Conservation (phyloP, 2,797 vertebrate genomes). For the Parambassis ranga region DNA sequence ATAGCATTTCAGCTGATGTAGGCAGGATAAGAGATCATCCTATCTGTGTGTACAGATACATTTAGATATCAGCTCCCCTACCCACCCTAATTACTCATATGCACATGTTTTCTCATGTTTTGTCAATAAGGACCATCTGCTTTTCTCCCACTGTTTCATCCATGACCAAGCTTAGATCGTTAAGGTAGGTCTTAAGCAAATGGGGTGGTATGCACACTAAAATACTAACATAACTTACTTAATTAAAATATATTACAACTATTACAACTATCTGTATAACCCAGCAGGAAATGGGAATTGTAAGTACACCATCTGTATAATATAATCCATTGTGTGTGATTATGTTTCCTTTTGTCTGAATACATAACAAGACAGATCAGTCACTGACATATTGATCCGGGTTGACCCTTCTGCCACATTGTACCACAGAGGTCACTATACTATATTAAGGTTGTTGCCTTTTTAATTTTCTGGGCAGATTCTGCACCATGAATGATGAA, state of each 20-base stretch:
- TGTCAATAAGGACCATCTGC: no score
- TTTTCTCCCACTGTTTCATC: neutral
- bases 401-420: constrained; percentile 30
- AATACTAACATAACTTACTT: no score
- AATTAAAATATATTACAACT: no score
- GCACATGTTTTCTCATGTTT: neutral
- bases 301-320: neutral
- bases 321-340: neutral
- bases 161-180: no score
- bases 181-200: no score
- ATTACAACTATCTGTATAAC: no score
- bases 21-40: constrained; percentile 5
- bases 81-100: neutral
- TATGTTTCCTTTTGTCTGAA: constrained; percentile 35
- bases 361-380: neutral
- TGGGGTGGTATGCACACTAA: no score
- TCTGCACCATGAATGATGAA: no score
- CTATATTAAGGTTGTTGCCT: no score
- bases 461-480: no score
- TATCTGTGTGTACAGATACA: neutral
- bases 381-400: constrained; percentile 38
- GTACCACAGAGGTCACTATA: constrained; percentile 66
- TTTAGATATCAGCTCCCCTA: neutral
- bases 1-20: constrained; percentile 23
- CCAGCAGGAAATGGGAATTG: no score